Percentiles rank a stretch among this genome's conserved stretches.
phyloP scores from a whole-genome alignment of 2,888 invertebrate genomes.

The Protonemura montana region DNA sequence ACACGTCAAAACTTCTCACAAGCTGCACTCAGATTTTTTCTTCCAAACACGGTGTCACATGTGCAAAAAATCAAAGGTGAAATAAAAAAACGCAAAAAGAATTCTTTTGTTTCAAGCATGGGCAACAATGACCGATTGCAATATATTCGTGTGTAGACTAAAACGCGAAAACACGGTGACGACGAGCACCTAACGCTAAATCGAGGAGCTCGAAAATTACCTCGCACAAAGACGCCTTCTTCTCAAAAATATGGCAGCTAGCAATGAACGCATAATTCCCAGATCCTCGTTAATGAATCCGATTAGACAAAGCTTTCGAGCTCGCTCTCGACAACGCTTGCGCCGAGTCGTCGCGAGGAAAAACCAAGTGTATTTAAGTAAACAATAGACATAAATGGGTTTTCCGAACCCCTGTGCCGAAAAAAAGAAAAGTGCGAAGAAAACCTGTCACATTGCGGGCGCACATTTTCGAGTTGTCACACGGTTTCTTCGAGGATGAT shows the following conservation, averaged over 20 bases:
- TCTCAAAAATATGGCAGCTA: conserved; percentile 63
- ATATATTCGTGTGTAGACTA: background rate
- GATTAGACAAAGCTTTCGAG: conserved; percentile 60
- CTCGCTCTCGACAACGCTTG: conserved; percentile 48
- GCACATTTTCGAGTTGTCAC: conserved; percentile 35
- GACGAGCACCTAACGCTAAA: background rate
- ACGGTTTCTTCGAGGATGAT: conserved; percentile 10
- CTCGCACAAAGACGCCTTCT: conserved; percentile 48
- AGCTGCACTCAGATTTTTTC: background rate
- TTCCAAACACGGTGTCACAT: background rate
- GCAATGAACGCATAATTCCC: conserved; percentile 65
- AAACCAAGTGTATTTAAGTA: conserved; percentile 51
- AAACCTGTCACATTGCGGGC: conserved; percentile 44
- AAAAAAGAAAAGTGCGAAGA: conserved; percentile 46
- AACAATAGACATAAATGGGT: conserved; percentile 51
- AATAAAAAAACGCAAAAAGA: background rate
- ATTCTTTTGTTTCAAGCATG: background rate
- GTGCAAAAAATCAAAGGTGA: background rate
- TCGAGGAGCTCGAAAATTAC: conserved; percentile 40
- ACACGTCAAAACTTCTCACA: background rate
- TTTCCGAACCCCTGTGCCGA: conserved; percentile 49
- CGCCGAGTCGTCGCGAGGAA: conserved; percentile 50
- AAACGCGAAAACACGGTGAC: background rate
- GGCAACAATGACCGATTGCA: background rate
- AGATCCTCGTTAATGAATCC: conserved; percentile 67